Base-by-base conservation (phyloP, 35 echinoderm and acorn worm species). In the Amphiura filiformis region DNA sequence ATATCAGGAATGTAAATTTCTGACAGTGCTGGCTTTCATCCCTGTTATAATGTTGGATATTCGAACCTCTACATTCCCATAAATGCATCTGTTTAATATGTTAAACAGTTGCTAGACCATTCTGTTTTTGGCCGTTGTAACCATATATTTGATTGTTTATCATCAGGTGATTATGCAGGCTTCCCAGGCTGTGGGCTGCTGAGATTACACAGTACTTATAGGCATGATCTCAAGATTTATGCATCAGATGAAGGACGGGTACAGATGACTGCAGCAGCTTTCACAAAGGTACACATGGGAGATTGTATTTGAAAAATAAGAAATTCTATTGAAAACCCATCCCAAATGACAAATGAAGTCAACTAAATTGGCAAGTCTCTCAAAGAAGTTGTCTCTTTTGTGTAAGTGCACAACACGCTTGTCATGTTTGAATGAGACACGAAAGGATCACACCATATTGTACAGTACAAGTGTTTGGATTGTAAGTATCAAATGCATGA, bases 121-220 rank as follows among this genome's bases (percentile, higher is more conserved):
- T 70, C 26, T 5, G 15, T 2, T 70, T 15, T n/a, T 20, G 64
- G 0, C 34, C 39, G 0, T n/a, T n/a, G n/a, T n/a, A n/a, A n/a
- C n/a, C n/a, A n/a, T n/a, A n/a, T n/a, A n/a, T n/a, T n/a, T n/a
- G n/a, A n/a, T n/a, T n/a, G n/a, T n/a, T n/a, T n/a, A n/a, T n/a
- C n/a, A 18, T 30, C 82, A 97, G 95, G 95, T 80, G 95, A 97
- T 39, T 97, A 97, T 91, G 95, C 95, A 35, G 95, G 95, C 9
- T 97, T 97, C 56, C 95, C 95, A 34, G 95, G 95, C 15, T 97
- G 95, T 91, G 95, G 95, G 30, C 84, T 97, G n/a, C 88, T 97
- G 2, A 88, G 95, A 38, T 92, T 97, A 44, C 95, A 97, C 78
- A 97, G 95, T 44, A 97, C 95, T 0, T 97, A 97, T 76, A 64